Evolutionary conservation across 1,140 invertebrate species (phyloP).

Genomic region (Ericerus pela): DNA sequence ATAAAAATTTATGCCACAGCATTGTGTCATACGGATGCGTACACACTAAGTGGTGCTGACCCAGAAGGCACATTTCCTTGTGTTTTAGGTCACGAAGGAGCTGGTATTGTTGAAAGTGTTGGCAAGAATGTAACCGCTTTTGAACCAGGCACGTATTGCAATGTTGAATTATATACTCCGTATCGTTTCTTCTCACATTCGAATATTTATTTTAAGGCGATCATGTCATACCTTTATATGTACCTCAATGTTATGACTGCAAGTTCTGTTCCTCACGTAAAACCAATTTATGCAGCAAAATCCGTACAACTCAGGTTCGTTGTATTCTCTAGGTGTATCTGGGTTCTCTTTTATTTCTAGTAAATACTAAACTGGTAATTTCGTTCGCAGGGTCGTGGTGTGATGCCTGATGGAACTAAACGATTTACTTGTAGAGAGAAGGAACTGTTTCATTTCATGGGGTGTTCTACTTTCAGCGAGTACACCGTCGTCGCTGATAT

Average conservation of each 20-base stretch:
- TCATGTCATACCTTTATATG: conserved; percentile 90
- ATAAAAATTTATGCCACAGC: conserved; percentile 70
- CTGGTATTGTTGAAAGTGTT: conserved; percentile 88
- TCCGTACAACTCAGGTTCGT: conserved; percentile 56
- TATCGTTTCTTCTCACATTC: no score
- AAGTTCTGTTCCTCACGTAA: conserved; percentile 92
- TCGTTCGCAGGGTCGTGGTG: conserved; percentile 51
- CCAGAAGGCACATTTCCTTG: conserved; percentile 89
- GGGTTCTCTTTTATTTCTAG: neutral
- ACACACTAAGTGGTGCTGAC: conserved; percentile 81
- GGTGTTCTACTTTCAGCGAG: conserved; percentile 91
- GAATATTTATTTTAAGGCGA: conserved; percentile 49
- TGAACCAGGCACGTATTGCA: conserved; percentile 53
- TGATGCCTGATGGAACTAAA: conserved; percentile 93
- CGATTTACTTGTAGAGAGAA: conserved; percentile 86
- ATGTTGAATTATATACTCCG: no score
- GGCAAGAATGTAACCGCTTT: conserved; percentile 85
- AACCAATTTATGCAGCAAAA: conserved; percentile 93
- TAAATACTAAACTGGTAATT: neutral
- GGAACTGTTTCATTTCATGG: conserved; percentile 91
- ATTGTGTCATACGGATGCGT: conserved; percentile 96
- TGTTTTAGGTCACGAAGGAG: conserved; percentile 86
- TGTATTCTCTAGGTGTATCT: neutral
- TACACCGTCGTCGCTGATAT: conserved; percentile 97
- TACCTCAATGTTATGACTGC: conserved; percentile 91